Conservation (phyloP, 2,113 vertebrate genomes). For the Hemichromis elongatus region DNA sequence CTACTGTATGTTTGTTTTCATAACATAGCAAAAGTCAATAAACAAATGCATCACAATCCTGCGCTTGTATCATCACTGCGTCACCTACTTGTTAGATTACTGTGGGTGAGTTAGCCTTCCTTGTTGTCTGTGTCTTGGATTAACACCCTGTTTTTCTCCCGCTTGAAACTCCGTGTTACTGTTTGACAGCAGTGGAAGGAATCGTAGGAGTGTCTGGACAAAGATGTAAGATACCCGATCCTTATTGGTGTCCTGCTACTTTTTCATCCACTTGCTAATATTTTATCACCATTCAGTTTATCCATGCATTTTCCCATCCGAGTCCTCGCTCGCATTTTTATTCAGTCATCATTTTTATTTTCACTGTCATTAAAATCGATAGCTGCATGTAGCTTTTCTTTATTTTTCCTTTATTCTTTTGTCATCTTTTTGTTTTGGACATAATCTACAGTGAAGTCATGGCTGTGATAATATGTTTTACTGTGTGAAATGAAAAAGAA, state of each 20-base stretch:
- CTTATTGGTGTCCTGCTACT: background rate
- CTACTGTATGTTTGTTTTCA: slow-evolving; percentile 3
- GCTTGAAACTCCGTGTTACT: background rate
- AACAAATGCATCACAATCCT: slow-evolving; percentile 32
- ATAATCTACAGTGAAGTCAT: background rate
- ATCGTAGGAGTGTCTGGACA: slow-evolving; percentile 66
- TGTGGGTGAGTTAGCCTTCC: background rate
- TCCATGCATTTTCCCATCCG: background rate
- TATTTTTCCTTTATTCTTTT: background rate
- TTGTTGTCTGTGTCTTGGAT: background rate
- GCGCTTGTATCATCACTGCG: slow-evolving; percentile 8
- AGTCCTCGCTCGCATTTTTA: background rate
- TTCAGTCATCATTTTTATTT: background rate
- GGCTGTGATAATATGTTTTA: background rate
- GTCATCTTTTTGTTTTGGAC: background rate
- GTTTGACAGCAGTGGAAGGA: slow-evolving; percentile 48
- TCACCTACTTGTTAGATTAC: background rate
- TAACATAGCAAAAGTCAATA: slow-evolving; percentile 29
- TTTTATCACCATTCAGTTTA: background rate
- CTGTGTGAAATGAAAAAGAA: background rate
- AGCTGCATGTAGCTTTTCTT: background rate
- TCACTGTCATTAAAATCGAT: background rate
- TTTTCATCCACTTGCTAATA: background rate
- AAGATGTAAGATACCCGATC: slow-evolving; percentile 66
- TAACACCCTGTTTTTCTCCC: background rate